Conservation (phyloP, 2,113 vertebrate genomes). For the Ptilonorhynchus violaceus region DNA sequence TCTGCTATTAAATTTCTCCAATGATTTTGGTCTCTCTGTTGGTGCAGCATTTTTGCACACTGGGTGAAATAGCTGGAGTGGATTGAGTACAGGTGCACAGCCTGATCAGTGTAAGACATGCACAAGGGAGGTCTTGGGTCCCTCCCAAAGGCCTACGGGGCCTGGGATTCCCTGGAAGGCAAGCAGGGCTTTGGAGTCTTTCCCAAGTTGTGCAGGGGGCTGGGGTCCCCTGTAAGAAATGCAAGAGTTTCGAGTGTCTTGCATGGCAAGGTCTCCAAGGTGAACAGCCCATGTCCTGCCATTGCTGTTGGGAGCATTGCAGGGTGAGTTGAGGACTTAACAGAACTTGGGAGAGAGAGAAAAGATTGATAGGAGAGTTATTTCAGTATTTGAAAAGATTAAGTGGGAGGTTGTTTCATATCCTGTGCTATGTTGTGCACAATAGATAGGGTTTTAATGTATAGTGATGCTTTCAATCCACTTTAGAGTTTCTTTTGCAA, state of each 20-base stretch:
- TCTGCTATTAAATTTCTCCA: not conserved
- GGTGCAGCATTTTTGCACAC: not conserved
- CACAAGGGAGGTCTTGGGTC: not conserved
- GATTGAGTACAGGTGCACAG: not conserved
- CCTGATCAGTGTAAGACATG: not conserved
- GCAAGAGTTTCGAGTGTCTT: not conserved
- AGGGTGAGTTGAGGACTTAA: too few relatives aligned
- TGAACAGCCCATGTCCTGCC: not conserved
- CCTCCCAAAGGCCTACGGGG: not conserved
- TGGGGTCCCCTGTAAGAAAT: not conserved
- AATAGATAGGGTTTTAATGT: not conserved
- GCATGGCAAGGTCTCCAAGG: not conserved
- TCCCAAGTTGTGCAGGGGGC: not conserved
- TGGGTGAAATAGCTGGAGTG: not conserved
- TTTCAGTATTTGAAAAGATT: not conserved
- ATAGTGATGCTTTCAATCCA: not conserved
- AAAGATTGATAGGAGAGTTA: not conserved
- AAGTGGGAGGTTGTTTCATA: not conserved
- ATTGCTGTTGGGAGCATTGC: not conserved
- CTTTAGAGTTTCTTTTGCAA: not conserved
- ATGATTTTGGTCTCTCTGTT: not conserved
- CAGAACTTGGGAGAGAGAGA: not conserved
- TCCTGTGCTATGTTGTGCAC: not conserved
- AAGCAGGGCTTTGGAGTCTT: not conserved
- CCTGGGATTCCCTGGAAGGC: not conserved